Evolutionary conservation across 2,797 vertebrate genomes (phyloP).

Genomic region (Threskiornis aethiopicus): DNA sequence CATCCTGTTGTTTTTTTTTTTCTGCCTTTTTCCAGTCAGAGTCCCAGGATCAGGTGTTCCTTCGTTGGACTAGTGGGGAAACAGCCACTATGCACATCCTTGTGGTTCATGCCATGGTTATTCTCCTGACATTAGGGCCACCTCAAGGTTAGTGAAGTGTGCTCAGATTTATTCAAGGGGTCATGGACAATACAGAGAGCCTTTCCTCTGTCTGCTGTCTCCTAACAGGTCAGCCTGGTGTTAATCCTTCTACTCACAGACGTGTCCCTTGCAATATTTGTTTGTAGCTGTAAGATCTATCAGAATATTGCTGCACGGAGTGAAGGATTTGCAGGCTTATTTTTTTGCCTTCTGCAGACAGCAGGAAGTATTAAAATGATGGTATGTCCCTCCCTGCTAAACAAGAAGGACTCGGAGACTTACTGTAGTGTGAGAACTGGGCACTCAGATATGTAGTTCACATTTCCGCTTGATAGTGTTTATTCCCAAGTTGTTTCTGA

Average conservation of each 20-base stretch:
- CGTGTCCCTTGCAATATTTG: background rate
- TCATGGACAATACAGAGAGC: background rate
- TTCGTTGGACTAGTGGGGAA: slow-evolving; percentile 95
- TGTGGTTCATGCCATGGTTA: slow-evolving; percentile 99
- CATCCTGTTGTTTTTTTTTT: background rate
- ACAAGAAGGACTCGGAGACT: background rate
- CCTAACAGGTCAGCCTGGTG: background rate
- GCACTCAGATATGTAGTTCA: background rate
- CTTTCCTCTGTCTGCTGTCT: background rate
- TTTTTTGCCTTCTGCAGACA: background rate
- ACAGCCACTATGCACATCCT: slow-evolving; percentile 98
- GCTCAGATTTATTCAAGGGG: background rate
- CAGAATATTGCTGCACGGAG: background rate
- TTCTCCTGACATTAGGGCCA: slow-evolving; percentile 87
- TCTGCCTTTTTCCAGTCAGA: slow-evolving; percentile 82
- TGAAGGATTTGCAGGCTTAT: background rate
- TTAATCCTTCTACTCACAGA: background rate
- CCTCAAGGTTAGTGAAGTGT: slow-evolving; percentile 76
- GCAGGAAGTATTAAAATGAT: background rate
- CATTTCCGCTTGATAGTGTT: background rate
- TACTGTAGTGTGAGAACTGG: background rate
- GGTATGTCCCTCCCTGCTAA: background rate
- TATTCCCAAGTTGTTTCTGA: background rate
- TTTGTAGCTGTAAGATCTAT: background rate
- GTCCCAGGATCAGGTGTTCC: slow-evolving; percentile 97